Evolutionary conservation across 2,888 invertebrate species (phyloP).

Genomic region (Conus canariensis): DNA sequence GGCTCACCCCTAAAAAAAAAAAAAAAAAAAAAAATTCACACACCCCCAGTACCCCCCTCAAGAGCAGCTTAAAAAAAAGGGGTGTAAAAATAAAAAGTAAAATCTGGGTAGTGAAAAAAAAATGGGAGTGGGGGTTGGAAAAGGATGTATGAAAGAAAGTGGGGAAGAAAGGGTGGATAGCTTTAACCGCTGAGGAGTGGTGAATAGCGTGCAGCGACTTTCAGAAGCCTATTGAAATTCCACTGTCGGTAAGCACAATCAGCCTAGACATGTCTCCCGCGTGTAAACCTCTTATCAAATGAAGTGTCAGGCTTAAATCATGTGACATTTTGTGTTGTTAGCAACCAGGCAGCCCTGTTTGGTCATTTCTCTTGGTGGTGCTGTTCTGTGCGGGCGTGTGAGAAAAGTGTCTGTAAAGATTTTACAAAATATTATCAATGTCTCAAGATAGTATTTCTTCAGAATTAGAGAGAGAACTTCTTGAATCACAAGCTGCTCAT

Average conservation of each 20-base stretch:
- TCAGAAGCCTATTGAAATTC: not conserved
- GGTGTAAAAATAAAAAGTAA: not conserved
- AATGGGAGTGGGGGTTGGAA: not conserved
- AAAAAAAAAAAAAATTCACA: too few species aligned
- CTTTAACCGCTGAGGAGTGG: too few species aligned
- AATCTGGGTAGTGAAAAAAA: not conserved
- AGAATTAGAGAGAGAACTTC: too few species aligned
- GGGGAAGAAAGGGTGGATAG: too few species aligned
- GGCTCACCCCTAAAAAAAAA: too few species aligned
- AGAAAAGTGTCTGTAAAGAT: too few species aligned
- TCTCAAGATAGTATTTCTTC: constrained; percentile 18
- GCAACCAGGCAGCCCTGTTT: not conserved
- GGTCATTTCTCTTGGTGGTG: not conserved
- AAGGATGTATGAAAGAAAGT: too few species aligned
- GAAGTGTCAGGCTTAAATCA: not conserved
- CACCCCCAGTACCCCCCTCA: too few species aligned
- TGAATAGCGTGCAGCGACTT: not conserved
- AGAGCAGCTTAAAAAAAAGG: too few species aligned
- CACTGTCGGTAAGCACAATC: not conserved
- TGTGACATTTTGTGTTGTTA: not conserved
- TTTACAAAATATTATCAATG: too few species aligned
- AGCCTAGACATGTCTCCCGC: not conserved
- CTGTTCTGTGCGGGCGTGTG: not conserved
- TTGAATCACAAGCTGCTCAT: not conserved
- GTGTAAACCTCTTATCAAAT: not conserved